Evolutionary conservation across 1,140 invertebrate genomes (phyloP).

Genomic region (Eurosta solidaginis): DNA sequence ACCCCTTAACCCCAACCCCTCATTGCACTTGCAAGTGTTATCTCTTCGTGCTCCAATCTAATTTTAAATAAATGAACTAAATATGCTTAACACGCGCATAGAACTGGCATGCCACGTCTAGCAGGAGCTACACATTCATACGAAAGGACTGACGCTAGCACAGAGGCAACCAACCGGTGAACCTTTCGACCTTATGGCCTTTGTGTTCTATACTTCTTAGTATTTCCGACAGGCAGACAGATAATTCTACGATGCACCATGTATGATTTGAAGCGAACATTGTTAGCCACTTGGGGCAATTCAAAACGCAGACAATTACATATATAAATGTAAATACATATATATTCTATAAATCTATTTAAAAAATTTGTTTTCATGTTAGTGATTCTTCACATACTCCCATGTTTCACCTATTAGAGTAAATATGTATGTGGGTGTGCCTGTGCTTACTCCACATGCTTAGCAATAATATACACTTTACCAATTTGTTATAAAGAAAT

Average conservation of each 20-base stretch:
- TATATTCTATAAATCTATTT: no score
- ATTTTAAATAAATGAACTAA: constrained; percentile 60
- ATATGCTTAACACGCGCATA: constrained; percentile 58
- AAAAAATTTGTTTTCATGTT: no score
- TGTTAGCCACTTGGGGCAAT: neutral
- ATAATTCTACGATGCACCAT: neutral
- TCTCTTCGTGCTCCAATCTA: constrained; percentile 43
- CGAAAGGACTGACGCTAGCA: no score
- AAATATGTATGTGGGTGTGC: neutral
- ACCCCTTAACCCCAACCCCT: neutral
- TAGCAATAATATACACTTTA: neutral
- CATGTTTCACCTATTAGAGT: no score
- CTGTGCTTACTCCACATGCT: neutral
- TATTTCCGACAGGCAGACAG: neutral
- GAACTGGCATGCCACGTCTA: neutral
- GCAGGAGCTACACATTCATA: no score
- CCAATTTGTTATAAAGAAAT: neutral
- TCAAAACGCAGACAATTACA: neutral
- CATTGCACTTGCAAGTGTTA: neutral
- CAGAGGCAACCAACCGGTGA: neutral
- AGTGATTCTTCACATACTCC: no score
- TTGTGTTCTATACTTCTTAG: neutral
- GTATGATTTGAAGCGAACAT: neutral
- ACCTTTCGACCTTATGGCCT: neutral
- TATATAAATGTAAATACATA: no score